These are phyloP conservation scores for Enoplosus armatus DNA, from an alignment of 2,797 vertebrate species.

Conservation along the genomic window DNA sequence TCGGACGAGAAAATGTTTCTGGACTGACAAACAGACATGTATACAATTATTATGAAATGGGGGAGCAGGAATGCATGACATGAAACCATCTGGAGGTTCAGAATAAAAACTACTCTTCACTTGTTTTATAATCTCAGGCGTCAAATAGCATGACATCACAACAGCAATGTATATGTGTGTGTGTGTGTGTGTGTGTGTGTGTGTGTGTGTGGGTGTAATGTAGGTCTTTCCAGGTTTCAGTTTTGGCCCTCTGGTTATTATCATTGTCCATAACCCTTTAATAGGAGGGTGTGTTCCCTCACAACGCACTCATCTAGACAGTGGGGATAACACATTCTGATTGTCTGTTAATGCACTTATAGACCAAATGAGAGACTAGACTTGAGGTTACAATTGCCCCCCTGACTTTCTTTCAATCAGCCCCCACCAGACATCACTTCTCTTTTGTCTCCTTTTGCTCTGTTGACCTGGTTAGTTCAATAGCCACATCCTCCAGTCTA, in stretches of 20 bases:
- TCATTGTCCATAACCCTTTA: constrained; percentile 39
- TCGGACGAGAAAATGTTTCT: not conserved
- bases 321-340: constrained; percentile 1
- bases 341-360: constrained; percentile 15
- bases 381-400: constrained; percentile 5
- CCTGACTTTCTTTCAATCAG: constrained; percentile 25
- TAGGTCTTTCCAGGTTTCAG: constrained; percentile 43
- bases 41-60: not conserved
- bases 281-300: constrained; percentile 37
- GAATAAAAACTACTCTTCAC: not conserved
- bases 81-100: not conserved
- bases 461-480: constrained; percentile 76
- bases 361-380: constrained; percentile 27
- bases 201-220: not conserved
- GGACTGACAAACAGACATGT: not conserved
- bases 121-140: not conserved
- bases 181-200: too few species aligned
- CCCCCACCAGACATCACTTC: constrained; percentile 1
- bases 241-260: constrained; percentile 49
- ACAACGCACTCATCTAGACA: constrained; percentile 30
- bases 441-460: constrained; percentile 56
- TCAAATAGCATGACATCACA: not conserved
- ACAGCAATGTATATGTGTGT: not conserved
- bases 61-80: not conserved
- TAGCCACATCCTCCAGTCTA: constrained; percentile 45